Evolutionary conservation across 92 coral and sea anemone species (phyloP), one percentile per base, ranked within the genome.

Genomic region (Epizoanthus scotinus): DNA sequence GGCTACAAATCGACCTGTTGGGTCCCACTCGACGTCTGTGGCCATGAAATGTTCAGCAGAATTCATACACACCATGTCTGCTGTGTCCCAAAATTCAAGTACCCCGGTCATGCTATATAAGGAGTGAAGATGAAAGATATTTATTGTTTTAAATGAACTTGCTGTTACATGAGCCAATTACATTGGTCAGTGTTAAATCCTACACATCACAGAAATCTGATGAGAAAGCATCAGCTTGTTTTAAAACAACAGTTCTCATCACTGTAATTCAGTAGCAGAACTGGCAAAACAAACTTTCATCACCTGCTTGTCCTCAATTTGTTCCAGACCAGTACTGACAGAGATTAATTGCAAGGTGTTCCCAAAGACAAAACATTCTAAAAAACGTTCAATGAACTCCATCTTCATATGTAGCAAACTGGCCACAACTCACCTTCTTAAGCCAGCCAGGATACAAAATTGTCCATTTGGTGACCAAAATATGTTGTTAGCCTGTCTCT

Each of bases 391-490:
- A 34, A 34, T 34, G 6, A 5, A 3, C 40, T 31, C 40, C 40
- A 34, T 34, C 34, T 44, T 8, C 22, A 59, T 6, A 22, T 50
- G 1, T 47, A 47, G 12, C 52, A 47, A 47, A 47, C 14, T 47
- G 52, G 2, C 52, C 52, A 47, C 22, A 24, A 12, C 86, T 80
- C 78, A 95, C 99, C 91, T 93, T 68, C 98, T 86, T 59, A 95
- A 86, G 20, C 99, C 99, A 49, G 99, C 99, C 49, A 95, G 89
- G 27, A 95, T 90, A 73, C 99, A 95, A 56, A 91, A 95, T 83
- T 95, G 99, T 52, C 99, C 99, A 83, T 87, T 91, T 2, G 99
- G 99, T 22, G 99, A 93, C 99, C 99, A 95, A 78, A 93, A 93
- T 58, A 95, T 91, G 82, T 85, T 95, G 83, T 95, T 95, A 14